Conservation (phyloP, 2,113 vertebrate species). For the Hipposideros armiger region DNA sequence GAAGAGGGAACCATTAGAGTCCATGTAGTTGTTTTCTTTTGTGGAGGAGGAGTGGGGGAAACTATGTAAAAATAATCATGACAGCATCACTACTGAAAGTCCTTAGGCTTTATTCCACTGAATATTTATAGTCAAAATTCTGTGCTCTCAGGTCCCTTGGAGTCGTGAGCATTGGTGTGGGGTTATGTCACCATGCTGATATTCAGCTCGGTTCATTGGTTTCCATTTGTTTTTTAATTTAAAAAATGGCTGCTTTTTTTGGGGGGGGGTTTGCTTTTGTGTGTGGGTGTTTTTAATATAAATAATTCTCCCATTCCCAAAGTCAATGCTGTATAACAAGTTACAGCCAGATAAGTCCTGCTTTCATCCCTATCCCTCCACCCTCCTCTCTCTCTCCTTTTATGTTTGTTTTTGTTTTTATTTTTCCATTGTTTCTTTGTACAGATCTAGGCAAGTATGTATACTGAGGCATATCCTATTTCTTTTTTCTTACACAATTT, state of each 20-base stretch:
- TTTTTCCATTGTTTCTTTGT: not conserved
- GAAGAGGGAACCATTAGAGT: not conserved
- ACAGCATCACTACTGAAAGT: not conserved
- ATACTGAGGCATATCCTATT: not conserved
- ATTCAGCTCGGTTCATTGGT: not conserved
- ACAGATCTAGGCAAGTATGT: not conserved
- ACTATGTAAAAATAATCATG: not conserved
- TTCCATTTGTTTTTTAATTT: conserved; percentile 29
- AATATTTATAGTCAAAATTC: not conserved
- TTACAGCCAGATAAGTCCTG: not conserved
- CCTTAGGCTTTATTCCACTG: not conserved
- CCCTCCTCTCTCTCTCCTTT: not conserved
- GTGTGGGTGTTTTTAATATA: not conserved
- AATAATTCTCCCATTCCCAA: not conserved
- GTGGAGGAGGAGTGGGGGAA: not conserved
- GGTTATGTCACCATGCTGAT: not conserved
- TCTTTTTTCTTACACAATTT: not conserved
- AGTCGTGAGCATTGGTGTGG: not conserved
- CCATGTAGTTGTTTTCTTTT: not conserved
- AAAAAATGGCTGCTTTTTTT: not conserved
- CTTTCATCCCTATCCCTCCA: not conserved
- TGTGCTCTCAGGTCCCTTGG: not conserved
- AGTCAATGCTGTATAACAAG: not conserved
- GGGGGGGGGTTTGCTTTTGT: not conserved
- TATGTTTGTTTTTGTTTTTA: not conserved